Evolutionary conservation across 2,888 invertebrate species (phyloP).

Genomic region (Euplagia quadripunctaria): DNA sequence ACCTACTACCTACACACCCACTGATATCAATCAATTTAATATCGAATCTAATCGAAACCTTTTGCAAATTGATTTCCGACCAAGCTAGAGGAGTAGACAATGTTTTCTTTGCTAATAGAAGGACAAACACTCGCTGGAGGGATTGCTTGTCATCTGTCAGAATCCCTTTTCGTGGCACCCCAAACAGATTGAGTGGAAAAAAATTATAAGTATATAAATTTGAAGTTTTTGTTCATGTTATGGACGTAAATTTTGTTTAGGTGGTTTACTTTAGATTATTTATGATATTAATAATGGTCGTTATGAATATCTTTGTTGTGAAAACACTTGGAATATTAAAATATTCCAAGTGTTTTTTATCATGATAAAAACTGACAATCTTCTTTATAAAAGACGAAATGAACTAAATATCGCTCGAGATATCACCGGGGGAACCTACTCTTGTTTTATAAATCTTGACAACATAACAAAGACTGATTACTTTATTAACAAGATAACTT

Average conservation of each 20-base stretch:
- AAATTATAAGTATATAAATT: constrained; percentile 29
- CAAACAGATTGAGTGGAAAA: constrained; percentile 38
- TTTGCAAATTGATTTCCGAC: constrained; percentile 52
- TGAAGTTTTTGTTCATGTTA: neutral
- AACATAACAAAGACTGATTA: too few relatives aligned
- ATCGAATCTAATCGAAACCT: constrained; percentile 50
- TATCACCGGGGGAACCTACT: too few relatives aligned
- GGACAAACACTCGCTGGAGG: constrained; percentile 74
- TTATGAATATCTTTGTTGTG: too few relatives aligned
- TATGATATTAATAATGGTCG: too few relatives aligned
- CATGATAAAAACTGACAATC: too few relatives aligned
- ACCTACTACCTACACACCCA: neutral
- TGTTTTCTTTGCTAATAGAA: constrained; percentile 81
- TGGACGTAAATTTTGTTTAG: neutral
- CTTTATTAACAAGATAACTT: too few relatives aligned
- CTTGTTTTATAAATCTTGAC: too few relatives aligned
- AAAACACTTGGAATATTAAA: too few relatives aligned
- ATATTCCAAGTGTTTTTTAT: too few relatives aligned
- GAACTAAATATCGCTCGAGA: too few relatives aligned
- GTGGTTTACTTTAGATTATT: too few relatives aligned
- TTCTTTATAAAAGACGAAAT: too few relatives aligned
- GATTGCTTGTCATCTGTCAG: constrained; percentile 77
- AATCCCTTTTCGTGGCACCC: constrained; percentile 57
- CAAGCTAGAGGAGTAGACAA: constrained; percentile 51
- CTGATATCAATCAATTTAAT: constrained; percentile 41